Evolutionary conservation across 2,888 invertebrate species (phyloP).

Genomic region (Volucella zonaria): DNA sequence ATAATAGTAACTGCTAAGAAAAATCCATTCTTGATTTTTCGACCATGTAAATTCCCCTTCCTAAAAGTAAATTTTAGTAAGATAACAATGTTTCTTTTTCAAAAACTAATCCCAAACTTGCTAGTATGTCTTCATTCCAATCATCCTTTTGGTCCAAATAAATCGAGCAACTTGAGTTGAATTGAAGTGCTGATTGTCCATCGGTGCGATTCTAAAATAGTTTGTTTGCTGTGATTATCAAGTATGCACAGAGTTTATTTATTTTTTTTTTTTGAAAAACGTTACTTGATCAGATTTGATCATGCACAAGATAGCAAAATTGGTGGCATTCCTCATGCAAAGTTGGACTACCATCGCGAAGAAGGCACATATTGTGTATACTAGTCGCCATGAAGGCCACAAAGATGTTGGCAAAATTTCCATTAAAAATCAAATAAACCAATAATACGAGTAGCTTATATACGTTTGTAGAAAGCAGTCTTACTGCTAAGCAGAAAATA

Average conservation of each 20-base stretch:
- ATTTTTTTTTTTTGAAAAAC: not conserved
- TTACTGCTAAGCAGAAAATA: conserved; percentile 4
- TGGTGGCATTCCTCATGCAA: conserved; percentile 83
- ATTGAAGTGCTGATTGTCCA: not conserved
- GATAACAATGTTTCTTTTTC: not conserved
- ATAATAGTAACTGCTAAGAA: conserved; percentile 85
- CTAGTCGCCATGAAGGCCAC: conserved; percentile 79
- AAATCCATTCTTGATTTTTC: conserved; percentile 83
- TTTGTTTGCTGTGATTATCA: no score
- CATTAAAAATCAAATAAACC: conserved; percentile 21
- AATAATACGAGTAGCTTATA: not conserved
- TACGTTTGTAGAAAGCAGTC: conserved; percentile 2
- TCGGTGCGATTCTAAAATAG: conserved; percentile 38
- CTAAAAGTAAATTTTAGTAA: conserved; percentile 60
- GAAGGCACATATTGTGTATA: conserved; percentile 81
- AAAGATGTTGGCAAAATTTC: conserved; percentile 41
- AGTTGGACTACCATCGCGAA: conserved; percentile 79
- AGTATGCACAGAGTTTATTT: not conserved
- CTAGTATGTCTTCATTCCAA: conserved; percentile 53
- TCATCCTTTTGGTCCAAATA: conserved; percentile 19
- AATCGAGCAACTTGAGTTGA: conserved; percentile 20
- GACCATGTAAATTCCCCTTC: conserved; percentile 84
- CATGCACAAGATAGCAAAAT: conserved; percentile 85
- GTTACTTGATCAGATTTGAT: conserved; percentile 80
- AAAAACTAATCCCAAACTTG: conserved; percentile 45